A percentile compares a stretch with the other conserved stretches of the same genome.
Evolutionary conservation across 2,888 invertebrate species (phyloP).

Genomic region (Ophonus ardosiacus): DNA sequence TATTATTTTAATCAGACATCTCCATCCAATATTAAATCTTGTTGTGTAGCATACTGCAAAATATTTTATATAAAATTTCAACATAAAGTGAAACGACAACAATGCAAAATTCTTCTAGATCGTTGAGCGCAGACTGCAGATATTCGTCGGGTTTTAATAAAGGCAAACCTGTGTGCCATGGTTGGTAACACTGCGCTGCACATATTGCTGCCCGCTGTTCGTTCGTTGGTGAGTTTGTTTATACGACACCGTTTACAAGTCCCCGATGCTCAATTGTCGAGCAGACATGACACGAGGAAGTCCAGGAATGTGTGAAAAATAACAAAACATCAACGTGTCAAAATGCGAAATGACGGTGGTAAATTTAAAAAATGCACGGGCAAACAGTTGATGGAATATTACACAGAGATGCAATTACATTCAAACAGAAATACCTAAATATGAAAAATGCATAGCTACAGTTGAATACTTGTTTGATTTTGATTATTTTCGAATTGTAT

Average conservation of each 20-base stretch:
- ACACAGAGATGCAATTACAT: background rate
- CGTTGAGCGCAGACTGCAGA: background rate
- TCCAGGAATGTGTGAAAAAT: background rate
- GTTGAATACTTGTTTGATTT: too few species aligned
- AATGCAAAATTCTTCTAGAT: background rate
- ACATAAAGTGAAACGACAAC: background rate
- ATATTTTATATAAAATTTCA: background rate
- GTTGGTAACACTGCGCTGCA: constrained; percentile 1
- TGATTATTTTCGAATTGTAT: too few species aligned
- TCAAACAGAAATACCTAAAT: too few species aligned
- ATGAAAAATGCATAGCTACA: too few species aligned
- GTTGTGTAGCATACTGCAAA: background rate
- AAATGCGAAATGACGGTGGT: background rate
- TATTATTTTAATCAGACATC: background rate
- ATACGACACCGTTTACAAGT: constrained; percentile 60
- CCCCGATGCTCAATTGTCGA: constrained; percentile 60
- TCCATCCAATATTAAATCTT: background rate
- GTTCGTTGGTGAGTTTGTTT: constrained; percentile 40
- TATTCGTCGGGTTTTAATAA: background rate
- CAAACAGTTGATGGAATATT: background rate
- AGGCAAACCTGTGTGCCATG: background rate
- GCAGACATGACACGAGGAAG: background rate
- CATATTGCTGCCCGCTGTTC: background rate
- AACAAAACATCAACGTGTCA: background rate
- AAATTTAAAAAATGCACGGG: background rate